A percentile compares a stretch with the other conserved stretches of the same genome.
Conservation (phyloP, 1,140 invertebrate species). For the Diachasma alloeum region DNA sequence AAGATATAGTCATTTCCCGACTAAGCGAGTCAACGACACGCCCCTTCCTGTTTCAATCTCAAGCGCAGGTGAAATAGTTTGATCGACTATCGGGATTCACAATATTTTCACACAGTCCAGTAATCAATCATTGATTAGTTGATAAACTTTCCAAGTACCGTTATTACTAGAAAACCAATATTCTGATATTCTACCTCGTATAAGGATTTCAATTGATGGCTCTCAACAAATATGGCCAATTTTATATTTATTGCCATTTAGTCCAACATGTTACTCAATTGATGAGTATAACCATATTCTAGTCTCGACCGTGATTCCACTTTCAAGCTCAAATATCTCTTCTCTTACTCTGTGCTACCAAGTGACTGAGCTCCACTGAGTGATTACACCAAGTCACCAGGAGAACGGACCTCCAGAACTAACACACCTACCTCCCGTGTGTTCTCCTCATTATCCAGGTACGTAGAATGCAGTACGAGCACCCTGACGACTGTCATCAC, state of each 20-base stretch:
- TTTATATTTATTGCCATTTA: background rate
- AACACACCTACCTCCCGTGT: conserved; percentile 46
- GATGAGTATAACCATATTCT: background rate
- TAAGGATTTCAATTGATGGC: too few species aligned
- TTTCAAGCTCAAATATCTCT: conserved; percentile 52
- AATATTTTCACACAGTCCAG: background rate
- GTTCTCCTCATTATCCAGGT: background rate
- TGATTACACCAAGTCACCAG: conserved; percentile 48
- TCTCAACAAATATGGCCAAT: background rate
- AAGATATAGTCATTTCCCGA: conserved; percentile 82
- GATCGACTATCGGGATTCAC: background rate
- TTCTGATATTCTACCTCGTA: too few species aligned
- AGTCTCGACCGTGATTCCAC: conserved; percentile 18
- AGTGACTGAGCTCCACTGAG: conserved; percentile 56
- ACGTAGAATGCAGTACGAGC: background rate
- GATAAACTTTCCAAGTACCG: too few species aligned
- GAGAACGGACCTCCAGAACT: conserved; percentile 51
- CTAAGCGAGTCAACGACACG: conserved; percentile 34
- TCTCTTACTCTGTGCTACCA: conserved; percentile 49
- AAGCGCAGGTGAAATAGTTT: background rate
- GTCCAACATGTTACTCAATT: background rate
- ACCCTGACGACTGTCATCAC: background rate
- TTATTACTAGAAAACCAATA: too few species aligned
- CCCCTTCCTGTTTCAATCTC: conserved; percentile 30
- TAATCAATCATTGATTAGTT: background rate